Base-by-base conservation (phyloP, 2,113 vertebrate species). In the Diglossa brunneiventris region DNA sequence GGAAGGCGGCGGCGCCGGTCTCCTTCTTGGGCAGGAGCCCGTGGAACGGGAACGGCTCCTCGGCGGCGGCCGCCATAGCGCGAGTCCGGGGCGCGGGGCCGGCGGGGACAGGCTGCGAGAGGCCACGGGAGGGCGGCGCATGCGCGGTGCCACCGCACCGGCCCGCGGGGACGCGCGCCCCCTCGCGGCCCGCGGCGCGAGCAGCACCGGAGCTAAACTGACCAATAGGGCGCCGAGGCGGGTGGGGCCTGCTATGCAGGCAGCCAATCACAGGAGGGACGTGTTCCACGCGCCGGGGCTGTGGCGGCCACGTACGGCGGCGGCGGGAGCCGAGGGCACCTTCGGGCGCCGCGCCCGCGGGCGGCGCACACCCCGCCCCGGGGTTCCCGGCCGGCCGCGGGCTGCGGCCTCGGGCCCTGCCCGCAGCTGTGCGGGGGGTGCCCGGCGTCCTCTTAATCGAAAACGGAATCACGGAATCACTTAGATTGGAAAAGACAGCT, bases 11-110 rank as follows among this genome's bases (percentile, higher is more conserved):
- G 19, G 99, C 99, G 2, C 99, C 99, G 8, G 99, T 99, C 97
- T 99, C 99, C 89, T 99, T 99, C 92, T 99, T 99, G 68, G 99
- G 99, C 44, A 99, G 98, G 56, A 99, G 98, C 68, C 99, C 99
- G 89, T 99, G 99, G 76, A 99, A 99, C 4, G 99, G 99, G 94
- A 99, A 99, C 20, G 98, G 99, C 91, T 99, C 99, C 74, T 99
- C 99, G 8, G 94, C 97, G 42, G 98, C 98, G 97, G 97, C 98
- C 96, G 99, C 99, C 99, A 99, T 99, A 96, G 98, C 64, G 78
- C 74, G 87, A 75, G 47, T 91, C 35, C 82, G 70, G 63, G 50
- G 24, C 31, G 49, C 87, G 70, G 49, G 73, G 24, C 58, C 5
- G 50, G 79, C 13, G 35, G 37, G 31, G 18, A 24, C 28, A 28